Evolutionary conservation across 2,888 invertebrate species (phyloP), one percentile per base, ranked within the genome.

Genomic region (Eupithecia abbreviata): DNA sequence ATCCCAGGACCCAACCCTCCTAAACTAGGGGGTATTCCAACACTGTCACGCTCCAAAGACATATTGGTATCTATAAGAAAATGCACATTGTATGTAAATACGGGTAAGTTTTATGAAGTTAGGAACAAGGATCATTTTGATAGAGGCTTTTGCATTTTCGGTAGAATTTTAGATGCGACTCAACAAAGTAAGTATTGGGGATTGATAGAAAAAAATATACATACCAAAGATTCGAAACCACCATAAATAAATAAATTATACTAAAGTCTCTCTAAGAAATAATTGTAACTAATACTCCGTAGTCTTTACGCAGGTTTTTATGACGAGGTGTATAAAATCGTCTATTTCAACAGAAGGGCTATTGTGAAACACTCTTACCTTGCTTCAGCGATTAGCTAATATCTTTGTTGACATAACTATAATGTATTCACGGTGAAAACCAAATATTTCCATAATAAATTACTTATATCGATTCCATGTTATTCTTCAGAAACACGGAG

Each of bases 21-120:
- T 68, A 85, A 80, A 77, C 81, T 86, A 72, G 92, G 89, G 84
- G 91, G 85, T 71, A 89, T 88, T 55, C 91, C 91, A 82, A 91
- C 87, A 81, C 83, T 88, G 51, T 94, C 94, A 51, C 93, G 90
- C 84, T 95, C 94, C 79, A 94, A 83, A 75, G 94, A 94, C 94
- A 94, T 94, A 80, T 80, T 80, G 58, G 65, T 81, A 80, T 72
- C 72, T 82, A 74, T 73, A 75, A 81, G 74, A 79, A 51, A 75
- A 72, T 45, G 5, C 47, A 49, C 15, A 49, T 30, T 30, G 30
- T 30, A 30, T 58, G 7, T 58, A 9, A 10, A 30, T 12, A 62
- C 2, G 3, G n/a, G n/a, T 30, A 10, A 10, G 4, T 62, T 62
- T 62, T 30, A 62, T 55, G 15, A 5, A 51, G 51, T 15, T 51